phyloP scores from a whole-genome alignment of 2,113 vertebrate species.

The Hippolais icterina region DNA sequence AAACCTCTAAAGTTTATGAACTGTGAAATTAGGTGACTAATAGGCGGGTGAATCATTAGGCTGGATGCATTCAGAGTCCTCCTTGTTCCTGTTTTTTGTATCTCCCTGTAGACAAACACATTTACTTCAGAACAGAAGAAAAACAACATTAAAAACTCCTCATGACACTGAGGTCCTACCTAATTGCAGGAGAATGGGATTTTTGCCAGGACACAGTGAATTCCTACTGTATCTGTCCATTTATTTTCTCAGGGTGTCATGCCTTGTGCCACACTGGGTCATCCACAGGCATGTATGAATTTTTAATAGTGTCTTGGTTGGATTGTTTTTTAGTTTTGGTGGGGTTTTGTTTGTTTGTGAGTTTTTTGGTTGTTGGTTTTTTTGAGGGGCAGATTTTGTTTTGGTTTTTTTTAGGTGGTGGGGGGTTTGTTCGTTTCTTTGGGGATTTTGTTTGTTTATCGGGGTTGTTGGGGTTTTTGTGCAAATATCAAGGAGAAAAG shows the following conservation, averaged over 20 bases:
- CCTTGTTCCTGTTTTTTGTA: not conserved
- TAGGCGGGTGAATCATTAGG: conserved; percentile 49
- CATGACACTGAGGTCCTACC: not conserved
- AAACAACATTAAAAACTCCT: conserved; percentile 42
- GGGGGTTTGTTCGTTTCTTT: not conserved
- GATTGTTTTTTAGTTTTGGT: not conserved
- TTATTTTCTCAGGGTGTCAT: not conserved
- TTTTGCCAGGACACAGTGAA: not conserved
- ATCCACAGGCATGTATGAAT: rapidly evolving
- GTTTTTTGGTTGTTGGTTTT: not conserved
- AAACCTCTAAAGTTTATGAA: conserved; percentile 53
- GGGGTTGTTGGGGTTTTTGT: not conserved
- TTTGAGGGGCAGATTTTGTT: not conserved
- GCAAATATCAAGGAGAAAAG: not conserved
- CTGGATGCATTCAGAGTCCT: not conserved
- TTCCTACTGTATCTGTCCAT: not conserved
- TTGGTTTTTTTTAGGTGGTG: not conserved
- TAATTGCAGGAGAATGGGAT: not conserved
- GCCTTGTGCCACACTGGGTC: not conserved
- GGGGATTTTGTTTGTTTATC: no score
- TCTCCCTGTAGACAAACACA: conserved; percentile 10
- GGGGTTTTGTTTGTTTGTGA: no score
- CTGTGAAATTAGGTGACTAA: conserved; percentile 61
- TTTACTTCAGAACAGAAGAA: not conserved
- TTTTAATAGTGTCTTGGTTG: not conserved